Conservation (phyloP, 2,797 vertebrate genomes). For the Botia almorhae region DNA sequence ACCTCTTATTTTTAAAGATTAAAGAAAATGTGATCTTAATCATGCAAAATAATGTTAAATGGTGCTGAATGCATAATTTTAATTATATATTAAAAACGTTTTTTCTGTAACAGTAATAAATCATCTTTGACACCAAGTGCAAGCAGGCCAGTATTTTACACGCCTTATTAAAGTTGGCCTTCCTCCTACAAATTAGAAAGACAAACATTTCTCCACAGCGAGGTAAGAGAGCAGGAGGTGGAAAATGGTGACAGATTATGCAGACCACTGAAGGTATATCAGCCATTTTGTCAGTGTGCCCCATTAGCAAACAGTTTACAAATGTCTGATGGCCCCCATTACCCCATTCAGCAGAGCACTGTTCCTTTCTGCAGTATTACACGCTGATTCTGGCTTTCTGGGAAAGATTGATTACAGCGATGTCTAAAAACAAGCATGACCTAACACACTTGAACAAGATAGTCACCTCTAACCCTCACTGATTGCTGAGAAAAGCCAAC, state of each 20-base stretch:
- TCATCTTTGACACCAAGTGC: neutral
- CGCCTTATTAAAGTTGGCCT: neutral
- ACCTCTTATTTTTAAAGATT: too few relatives aligned
- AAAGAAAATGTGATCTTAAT: too few relatives aligned
- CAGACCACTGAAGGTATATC: slow-evolving; percentile 24
- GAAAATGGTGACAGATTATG: slow-evolving; percentile 8
- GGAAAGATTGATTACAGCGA: slow-evolving; percentile 59
- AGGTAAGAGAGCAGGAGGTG: slow-evolving; percentile 31
- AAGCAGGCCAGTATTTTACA: slow-evolving; percentile 12
- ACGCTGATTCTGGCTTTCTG: slow-evolving; percentile 32
- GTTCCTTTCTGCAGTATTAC: slow-evolving; percentile 55
- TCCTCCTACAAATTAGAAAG: neutral
- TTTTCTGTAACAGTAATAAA: too few relatives aligned
- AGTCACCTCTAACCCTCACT: slow-evolving; percentile 27
- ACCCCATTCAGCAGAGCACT: slow-evolving; percentile 48
- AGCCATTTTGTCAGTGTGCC: slow-evolving; percentile 30
- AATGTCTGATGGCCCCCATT: slow-evolving; percentile 57
- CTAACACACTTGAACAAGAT: slow-evolving; percentile 33
- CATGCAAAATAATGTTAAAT: too few relatives aligned
- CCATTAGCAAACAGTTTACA: slow-evolving; percentile 42
- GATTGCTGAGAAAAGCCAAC: slow-evolving; percentile 24
- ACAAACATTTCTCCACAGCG: neutral
- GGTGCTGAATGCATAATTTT: too few relatives aligned
- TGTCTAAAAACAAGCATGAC: slow-evolving; percentile 52
- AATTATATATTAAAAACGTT: too few relatives aligned